These are phyloP conservation scores for Rallus crepitans DNA, from an alignment of 2,797 vertebrate genomes.

Conservation along the genomic window DNA sequence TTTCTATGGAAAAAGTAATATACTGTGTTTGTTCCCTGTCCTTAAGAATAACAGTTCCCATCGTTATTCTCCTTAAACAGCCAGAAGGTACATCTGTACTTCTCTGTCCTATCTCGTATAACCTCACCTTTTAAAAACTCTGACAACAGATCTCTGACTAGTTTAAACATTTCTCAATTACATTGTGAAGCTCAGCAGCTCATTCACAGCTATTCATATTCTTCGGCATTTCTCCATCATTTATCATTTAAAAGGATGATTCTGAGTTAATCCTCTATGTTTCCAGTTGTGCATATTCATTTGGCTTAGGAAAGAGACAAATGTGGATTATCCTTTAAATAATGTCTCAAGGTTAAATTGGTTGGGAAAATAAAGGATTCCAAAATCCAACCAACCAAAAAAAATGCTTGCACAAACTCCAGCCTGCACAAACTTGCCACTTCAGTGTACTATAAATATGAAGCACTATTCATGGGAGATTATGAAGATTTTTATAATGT, in stretches of 20 bases:
- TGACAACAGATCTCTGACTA: neutral
- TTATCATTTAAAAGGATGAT: slow-evolving; percentile 51
- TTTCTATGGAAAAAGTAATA: neutral
- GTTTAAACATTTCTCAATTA: slow-evolving; percentile 40
- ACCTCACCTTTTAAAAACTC: neutral
- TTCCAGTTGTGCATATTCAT: slow-evolving; percentile 48
- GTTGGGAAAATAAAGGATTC: slow-evolving; percentile 8
- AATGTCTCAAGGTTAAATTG: neutral
- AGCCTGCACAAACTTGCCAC: neutral
- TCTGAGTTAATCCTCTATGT: slow-evolving; percentile 35
- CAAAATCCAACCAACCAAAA: neutral
- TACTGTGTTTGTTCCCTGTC: neutral
- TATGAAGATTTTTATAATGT: neutral
- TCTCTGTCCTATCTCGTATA: neutral
- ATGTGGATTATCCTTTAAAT: slow-evolving; percentile 15
- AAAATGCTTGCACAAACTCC: neutral
- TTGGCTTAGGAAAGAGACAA: neutral
- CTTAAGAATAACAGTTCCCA: neutral
- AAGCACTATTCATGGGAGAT: neutral
- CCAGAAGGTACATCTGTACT: neutral
- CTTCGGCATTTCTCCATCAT: slow-evolving; percentile 21
- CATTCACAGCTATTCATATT: slow-evolving; percentile 31
- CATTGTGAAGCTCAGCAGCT: neutral
- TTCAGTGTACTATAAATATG: neutral
- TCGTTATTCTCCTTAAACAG: neutral